phyloP scores from a whole-genome alignment of 1,140 invertebrate genomes.

The Drosophila sucinea region DNA sequence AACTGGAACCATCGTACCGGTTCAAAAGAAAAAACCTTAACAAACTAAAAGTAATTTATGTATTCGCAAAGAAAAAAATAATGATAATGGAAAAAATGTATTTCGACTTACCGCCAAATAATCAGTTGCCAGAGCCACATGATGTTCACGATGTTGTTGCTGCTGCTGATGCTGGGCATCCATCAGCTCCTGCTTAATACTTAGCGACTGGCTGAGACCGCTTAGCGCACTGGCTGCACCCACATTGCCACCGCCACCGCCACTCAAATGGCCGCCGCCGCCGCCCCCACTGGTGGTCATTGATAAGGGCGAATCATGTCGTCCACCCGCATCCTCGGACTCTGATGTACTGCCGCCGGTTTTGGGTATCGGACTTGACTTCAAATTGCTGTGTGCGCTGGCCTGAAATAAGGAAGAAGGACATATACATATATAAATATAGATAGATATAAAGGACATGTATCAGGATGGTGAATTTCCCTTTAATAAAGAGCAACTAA shows the following conservation, averaged over 20 bases:
- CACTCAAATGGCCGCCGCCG: conserved; percentile 52
- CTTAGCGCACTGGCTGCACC: conserved; percentile 66
- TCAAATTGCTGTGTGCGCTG: conserved; percentile 86
- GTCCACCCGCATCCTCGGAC: conserved; percentile 85
- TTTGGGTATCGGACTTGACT: conserved; percentile 87
- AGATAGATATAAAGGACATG: not conserved
- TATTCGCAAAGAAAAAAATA: conserved; percentile 45
- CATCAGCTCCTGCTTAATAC: conserved; percentile 87
- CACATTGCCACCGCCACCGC: conserved; percentile 78
- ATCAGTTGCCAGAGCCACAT: conserved; percentile 75
- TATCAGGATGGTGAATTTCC: no score
- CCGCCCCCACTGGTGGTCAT: conserved; percentile 63
- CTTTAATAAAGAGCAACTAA: no score
- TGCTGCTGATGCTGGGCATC: conserved; percentile 78
- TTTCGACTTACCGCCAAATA: conserved; percentile 83
- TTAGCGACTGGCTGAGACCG: conserved; percentile 84
- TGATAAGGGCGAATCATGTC: conserved; percentile 84
- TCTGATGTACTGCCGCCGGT: conserved; percentile 85
- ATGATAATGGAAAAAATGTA: conserved; percentile 20
- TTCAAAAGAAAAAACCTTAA: conserved; percentile 84
- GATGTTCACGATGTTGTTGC: conserved; percentile 80
- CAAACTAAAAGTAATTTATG: conserved; percentile 55
- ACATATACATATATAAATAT: not conserved
- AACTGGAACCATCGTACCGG: conserved; percentile 83
- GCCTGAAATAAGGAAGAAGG: conserved; percentile 82